Percentiles rank a stretch among this genome's conserved stretches.
phyloP scores from a whole-genome alignment of 2,113 vertebrate genomes.

The Agapornis roseicollis region DNA sequence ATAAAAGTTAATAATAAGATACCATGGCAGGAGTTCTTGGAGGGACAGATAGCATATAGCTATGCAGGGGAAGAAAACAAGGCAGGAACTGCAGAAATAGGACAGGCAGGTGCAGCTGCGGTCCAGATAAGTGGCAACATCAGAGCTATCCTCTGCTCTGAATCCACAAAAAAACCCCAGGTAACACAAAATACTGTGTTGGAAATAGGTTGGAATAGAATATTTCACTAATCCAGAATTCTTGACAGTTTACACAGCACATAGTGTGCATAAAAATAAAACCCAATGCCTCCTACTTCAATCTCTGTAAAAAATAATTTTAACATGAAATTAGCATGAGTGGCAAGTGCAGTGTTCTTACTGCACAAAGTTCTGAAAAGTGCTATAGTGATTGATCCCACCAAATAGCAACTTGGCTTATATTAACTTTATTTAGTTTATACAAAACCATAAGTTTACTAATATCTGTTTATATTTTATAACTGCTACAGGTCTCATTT shows the following conservation, averaged over 20 bases:
- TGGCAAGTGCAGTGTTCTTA: accelerated
- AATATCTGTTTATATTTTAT: neutral
- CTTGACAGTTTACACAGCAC: neutral
- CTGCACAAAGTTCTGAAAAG: neutral
- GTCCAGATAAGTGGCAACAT: neutral
- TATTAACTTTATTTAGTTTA: neutral
- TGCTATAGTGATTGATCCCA: neutral
- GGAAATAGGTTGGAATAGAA: neutral
- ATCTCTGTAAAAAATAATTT: neutral
- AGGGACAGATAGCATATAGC: neutral
- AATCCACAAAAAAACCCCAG: neutral
- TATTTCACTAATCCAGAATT: neutral
- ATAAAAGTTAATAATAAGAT: neutral
- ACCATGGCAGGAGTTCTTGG: neutral
- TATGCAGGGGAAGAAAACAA: neutral
- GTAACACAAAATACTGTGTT: neutral
- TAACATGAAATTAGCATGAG: neutral
- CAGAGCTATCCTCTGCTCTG: neutral
- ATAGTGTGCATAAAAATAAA: neutral
- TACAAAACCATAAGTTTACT: neutral
- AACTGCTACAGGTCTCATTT: neutral
- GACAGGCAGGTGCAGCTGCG: neutral
- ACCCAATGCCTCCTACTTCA: neutral
- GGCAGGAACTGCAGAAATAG: neutral
- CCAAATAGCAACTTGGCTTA: neutral